Conservation (phyloP, 2,888 invertebrate species). For the Mythimna impura region DNA sequence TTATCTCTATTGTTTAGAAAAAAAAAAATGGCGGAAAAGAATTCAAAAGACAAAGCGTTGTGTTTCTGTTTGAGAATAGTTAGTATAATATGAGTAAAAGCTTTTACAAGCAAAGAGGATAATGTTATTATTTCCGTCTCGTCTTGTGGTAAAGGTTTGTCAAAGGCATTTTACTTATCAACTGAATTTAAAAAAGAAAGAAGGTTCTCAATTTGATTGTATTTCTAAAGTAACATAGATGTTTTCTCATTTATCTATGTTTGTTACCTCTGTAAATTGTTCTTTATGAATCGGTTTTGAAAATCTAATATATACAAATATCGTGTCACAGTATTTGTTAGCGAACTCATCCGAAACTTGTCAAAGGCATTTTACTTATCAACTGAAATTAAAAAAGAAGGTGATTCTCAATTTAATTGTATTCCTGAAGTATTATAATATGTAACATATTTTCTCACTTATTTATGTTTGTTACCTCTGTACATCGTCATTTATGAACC, state of each 20-base stretch:
- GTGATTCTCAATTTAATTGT: too few species aligned
- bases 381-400: not conserved
- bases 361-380: constrained; percentile 10
- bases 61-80: constrained; percentile 30
- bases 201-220: too few species aligned
- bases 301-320: too few species aligned
- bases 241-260: too few species aligned
- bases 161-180: constrained; percentile 6
- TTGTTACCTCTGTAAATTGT: too few species aligned
- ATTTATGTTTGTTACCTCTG: too few species aligned
- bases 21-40: not conserved
- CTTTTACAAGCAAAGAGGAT: constrained; percentile 37
- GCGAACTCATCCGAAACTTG: not conserved
- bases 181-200: not conserved
- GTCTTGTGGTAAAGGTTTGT: not conserved
- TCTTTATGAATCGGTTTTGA: too few species aligned
- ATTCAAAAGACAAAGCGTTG: constrained; percentile 26
- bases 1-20: not conserved
- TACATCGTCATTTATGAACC: too few species aligned
- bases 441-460: too few species aligned
- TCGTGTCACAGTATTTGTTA: too few species aligned
- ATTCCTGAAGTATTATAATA: too few species aligned
- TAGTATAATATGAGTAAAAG: constrained; percentile 15
- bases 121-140: constrained; percentile 25
- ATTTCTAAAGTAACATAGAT: too few species aligned